Conservation (phyloP, 2,113 vertebrate species). For the Poeciliopsis retropinna region DNA sequence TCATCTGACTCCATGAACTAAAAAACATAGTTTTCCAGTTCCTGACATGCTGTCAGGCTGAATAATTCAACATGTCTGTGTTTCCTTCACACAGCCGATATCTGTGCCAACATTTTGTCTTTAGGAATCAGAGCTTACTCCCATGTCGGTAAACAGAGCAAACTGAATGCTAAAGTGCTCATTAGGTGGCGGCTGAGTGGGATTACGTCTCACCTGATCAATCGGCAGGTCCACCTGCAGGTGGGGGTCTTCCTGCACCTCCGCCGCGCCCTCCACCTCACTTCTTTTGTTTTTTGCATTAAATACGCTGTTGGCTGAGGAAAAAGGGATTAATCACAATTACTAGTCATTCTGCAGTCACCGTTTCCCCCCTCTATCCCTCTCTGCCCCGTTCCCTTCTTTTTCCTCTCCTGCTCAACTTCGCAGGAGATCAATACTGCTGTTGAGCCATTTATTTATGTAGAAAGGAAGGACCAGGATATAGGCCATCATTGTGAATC, state of each 20-base stretch:
- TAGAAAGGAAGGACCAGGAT: conserved; percentile 58
- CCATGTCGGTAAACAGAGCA: conserved; percentile 18
- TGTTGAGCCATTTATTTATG: conserved; percentile 74
- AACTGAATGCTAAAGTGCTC: conserved; percentile 8
- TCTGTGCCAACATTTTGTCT: background rate
- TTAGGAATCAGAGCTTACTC: conserved; percentile 26
- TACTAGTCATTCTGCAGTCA: conserved; percentile 65
- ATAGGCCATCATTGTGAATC: conserved; percentile 44
- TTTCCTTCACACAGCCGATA: background rate
- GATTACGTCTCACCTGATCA: conserved; percentile 67
- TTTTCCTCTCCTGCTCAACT: conserved; percentile 54
- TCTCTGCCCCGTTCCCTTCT: conserved; percentile 36
- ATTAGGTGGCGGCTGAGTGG: background rate
- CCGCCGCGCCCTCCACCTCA: conserved; percentile 64
- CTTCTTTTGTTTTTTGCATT: conserved; percentile 72
- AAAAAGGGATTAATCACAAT: conserved; percentile 80
- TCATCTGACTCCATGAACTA: background rate
- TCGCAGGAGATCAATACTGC: conserved; percentile 73
- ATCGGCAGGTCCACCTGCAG: conserved; percentile 73
- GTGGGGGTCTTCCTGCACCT: conserved; percentile 68
- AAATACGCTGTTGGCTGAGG: conserved; percentile 75
- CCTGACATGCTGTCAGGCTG: background rate
- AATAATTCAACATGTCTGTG: background rate
- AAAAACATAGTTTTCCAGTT: background rate
- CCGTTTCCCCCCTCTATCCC: conserved; percentile 27